Percentiles rank a stretch among this genome's conserved stretches.
Conservation (phyloP, 2,113 vertebrate genomes). For the Equus przewalskii region DNA sequence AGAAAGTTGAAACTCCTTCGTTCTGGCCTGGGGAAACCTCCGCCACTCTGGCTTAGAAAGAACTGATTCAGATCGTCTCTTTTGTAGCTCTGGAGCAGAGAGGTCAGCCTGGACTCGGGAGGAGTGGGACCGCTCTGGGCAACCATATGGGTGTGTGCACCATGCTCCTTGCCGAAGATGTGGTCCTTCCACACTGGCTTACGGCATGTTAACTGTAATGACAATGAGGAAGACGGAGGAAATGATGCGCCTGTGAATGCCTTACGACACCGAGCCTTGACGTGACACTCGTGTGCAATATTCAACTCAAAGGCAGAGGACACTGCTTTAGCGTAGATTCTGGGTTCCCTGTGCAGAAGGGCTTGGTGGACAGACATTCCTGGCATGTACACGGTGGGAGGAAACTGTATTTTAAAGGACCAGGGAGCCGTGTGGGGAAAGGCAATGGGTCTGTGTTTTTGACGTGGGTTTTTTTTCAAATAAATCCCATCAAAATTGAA, state of each 20-base stretch:
- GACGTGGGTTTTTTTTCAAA: neutral
- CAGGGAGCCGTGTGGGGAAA: neutral
- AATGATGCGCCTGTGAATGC: rapidly evolving
- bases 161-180: rapidly evolving
- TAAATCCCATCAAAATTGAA: neutral
- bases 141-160: rapidly evolving
- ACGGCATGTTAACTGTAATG: rapidly evolving
- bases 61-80: rapidly evolving
- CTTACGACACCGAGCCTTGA: rapidly evolving
- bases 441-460: rapidly evolving
- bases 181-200: rapidly evolving
- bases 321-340: rapidly evolving
- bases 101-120: neutral
- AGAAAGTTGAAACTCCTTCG: neutral
- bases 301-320: rapidly evolving
- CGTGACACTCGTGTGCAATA: rapidly evolving
- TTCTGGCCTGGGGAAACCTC: neutral
- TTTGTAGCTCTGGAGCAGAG: rapidly evolving
- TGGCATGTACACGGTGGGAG: rapidly evolving
- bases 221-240: rapidly evolving
- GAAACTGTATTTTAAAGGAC: rapidly evolving
- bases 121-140: neutral
- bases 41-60: rapidly evolving
- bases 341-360: rapidly evolving
- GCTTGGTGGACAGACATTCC: rapidly evolving